phyloP scores from a whole-genome alignment of 2,888 invertebrate species.

The Tiliacea citrago region DNA sequence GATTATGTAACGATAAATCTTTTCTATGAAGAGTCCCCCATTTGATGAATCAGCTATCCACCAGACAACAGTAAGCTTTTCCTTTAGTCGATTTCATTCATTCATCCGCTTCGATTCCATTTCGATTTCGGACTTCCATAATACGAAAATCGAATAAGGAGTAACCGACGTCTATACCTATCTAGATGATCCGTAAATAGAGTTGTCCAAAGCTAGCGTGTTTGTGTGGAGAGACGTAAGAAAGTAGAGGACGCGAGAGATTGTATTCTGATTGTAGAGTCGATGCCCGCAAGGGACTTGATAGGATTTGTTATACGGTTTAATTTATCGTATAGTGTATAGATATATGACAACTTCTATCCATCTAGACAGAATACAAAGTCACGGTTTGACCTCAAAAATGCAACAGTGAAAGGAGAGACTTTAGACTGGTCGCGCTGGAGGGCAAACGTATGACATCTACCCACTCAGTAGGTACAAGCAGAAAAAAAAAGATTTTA shows the following conservation, averaged over 20 bases:
- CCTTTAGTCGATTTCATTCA: conserved; percentile 35
- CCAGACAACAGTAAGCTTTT: conserved; percentile 38
- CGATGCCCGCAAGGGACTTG: conserved; percentile 18
- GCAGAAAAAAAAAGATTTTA: conserved; percentile 54
- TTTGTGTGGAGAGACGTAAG: conserved; percentile 30
- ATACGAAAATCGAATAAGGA: conserved; percentile 53
- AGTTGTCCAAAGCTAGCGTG: conserved; percentile 33
- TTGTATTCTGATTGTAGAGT: conserved; percentile 41
- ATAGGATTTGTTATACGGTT: conserved; percentile 28
- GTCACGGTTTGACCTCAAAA: conserved; percentile 42
- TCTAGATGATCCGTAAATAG: conserved; percentile 48
- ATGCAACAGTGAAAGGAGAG: conserved; percentile 53
- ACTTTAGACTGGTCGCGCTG: conserved; percentile 31
- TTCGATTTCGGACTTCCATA: conserved; percentile 47
- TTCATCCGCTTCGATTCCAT: conserved; percentile 43
- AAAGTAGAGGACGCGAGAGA: conserved; percentile 27
- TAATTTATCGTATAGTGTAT: conserved; percentile 20
- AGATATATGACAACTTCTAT: conserved; percentile 23
- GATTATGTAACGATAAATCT: conserved; percentile 26
- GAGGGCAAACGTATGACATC: conserved; percentile 47
- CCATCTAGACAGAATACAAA: conserved; percentile 18
- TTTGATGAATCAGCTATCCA: conserved; percentile 32
- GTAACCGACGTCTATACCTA: conserved; percentile 36
- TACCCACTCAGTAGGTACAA: conserved; percentile 37
- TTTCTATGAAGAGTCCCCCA: conserved; percentile 14